Conservation (phyloP, 2,888 invertebrate species). For the Ennomos fuscantarius region DNA sequence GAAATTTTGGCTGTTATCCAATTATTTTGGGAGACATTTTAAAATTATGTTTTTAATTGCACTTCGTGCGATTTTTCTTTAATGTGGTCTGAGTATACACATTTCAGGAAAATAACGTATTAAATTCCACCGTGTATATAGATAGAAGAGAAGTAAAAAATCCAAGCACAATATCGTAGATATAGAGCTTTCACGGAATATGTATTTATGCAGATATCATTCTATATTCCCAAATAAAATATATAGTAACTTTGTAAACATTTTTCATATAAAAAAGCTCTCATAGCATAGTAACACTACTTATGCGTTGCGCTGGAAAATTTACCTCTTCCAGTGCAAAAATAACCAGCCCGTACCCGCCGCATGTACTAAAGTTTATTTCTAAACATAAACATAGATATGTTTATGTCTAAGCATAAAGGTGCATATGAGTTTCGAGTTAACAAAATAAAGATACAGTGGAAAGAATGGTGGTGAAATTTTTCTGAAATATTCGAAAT, state of each 20-base stretch:
- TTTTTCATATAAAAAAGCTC: neutral
- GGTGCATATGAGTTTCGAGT: conserved; percentile 13
- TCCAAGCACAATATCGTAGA: no score
- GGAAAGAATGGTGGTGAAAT: no score
- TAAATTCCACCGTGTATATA: no score
- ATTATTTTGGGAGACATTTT: no score
- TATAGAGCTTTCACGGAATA: no score
- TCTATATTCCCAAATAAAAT: neutral
- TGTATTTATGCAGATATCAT: neutral
- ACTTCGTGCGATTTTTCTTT: no score
- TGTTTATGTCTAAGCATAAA: conserved; percentile 41
- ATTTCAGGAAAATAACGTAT: no score
- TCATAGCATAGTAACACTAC: neutral
- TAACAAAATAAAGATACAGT: conserved; percentile 1
- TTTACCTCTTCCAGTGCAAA: neutral
- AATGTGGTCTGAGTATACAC: no score
- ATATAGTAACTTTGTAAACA: neutral
- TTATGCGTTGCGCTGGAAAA: neutral
- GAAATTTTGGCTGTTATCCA: no score
- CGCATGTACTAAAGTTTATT: conserved; percentile 7
- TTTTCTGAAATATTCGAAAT: no score
- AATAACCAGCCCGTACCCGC: conserved; percentile 1
- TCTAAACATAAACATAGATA: conserved; percentile 33
- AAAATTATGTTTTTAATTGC: no score
- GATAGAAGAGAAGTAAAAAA: no score